phyloP scores from a whole-genome alignment of 2,113 vertebrate genomes.

The Ahaetulla prasina region DNA sequence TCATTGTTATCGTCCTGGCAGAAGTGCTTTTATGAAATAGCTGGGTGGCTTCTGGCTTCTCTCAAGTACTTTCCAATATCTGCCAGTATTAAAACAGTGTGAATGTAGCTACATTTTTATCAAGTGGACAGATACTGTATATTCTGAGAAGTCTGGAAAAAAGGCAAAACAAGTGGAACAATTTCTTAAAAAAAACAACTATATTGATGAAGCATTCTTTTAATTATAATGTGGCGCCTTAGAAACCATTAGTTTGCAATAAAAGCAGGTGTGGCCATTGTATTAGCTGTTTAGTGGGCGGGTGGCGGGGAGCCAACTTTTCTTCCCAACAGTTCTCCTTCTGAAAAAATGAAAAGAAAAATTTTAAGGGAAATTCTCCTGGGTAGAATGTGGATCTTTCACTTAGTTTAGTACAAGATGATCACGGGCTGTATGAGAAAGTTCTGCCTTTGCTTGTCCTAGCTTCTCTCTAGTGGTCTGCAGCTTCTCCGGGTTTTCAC shows the following conservation, averaged over 20 bases:
- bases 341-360: neutral
- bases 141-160: constrained; percentile 2
- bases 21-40: constrained; percentile 4
- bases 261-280: neutral
- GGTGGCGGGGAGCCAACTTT: neutral
- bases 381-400: neutral
- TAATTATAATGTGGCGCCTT: neutral
- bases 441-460: neutral
- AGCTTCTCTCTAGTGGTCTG: neutral
- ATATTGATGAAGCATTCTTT: neutral
- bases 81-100: neutral
- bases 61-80: constrained; percentile 10
- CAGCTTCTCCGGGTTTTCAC: neutral
- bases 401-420: neutral
- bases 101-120: constrained; percentile 8
- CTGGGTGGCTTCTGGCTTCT: neutral
- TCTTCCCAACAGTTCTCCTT: neutral
- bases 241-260: neutral
- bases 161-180: neutral
- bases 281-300: neutral
- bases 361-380: neutral
- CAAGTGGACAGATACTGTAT: constrained; percentile 9
- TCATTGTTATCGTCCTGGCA: neutral
- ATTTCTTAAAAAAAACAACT: neutral
- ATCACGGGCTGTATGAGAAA: neutral